Conservation (phyloP, 2,113 vertebrate genomes). For the Chionodraco myersi region DNA sequence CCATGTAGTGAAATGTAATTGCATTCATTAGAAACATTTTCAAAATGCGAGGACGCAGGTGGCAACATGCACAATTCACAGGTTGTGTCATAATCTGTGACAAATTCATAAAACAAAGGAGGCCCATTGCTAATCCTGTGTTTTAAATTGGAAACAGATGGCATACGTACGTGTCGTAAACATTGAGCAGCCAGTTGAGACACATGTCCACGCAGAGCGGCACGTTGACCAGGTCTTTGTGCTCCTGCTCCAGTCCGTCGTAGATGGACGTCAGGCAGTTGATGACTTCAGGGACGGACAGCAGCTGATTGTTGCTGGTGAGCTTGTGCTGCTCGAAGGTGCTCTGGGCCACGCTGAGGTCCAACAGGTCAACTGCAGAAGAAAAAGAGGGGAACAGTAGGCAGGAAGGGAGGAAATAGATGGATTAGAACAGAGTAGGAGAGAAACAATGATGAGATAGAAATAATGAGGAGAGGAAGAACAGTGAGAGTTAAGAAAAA, state of each 20-base stretch:
- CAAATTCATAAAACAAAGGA: not conserved
- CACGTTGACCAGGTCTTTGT: conserved; percentile 95
- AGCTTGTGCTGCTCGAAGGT: conserved; percentile 96
- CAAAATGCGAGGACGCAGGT: not conserved
- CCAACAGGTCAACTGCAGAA: conserved; percentile 92
- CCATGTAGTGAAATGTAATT: too few species aligned
- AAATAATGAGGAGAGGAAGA: not conserved
- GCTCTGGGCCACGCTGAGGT: conserved; percentile 85
- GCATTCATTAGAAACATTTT: not conserved
- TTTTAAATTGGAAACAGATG: too few species aligned
- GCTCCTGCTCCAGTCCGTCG: conserved; percentile 94
- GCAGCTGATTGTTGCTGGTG: conserved; percentile 97
- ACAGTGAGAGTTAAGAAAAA: conserved; percentile 9
- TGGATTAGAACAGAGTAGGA: not conserved
- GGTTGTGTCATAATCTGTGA: conserved; percentile 8
- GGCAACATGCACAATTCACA: not conserved
- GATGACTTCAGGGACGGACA: conserved; percentile 95
- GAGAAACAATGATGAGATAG: conserved; percentile 19
- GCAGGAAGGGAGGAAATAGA: not conserved
- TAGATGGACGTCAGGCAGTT: conserved; percentile 95
- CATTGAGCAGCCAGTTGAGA: conserved; percentile 99
- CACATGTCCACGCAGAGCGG: conserved; percentile 98
- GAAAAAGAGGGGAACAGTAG: not conserved
- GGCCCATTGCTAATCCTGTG: not conserved
- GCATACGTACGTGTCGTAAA: conserved; percentile 95